phyloP scores from a whole-genome alignment of 2,888 invertebrate species.

The Lottia scabra region DNA sequence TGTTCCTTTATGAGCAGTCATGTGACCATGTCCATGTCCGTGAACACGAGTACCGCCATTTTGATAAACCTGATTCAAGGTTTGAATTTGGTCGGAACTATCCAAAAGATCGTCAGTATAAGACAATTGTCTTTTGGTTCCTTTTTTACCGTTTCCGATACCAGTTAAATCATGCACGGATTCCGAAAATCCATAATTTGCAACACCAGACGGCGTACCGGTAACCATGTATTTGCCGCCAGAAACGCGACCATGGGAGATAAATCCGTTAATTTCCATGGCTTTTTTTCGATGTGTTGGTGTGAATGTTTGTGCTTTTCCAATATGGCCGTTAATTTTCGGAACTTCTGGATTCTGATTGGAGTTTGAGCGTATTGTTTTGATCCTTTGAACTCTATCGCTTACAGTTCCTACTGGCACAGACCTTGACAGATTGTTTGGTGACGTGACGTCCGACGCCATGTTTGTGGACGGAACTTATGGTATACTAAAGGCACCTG shows the following conservation, averaged over 20 bases:
- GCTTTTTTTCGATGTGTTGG: not conserved
- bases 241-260: not conserved
- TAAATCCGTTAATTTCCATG: not conserved
- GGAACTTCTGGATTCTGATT: not conserved
- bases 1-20: conserved; percentile 6
- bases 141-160: not conserved
- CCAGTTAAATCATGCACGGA: not conserved
- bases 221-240: not conserved
- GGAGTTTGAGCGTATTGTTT: not conserved
- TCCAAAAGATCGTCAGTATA: not conserved
- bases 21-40: not conserved
- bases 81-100: not conserved
- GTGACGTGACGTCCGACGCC: too few relatives aligned
- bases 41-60: not conserved
- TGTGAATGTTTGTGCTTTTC: not conserved
- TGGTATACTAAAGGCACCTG: too few relatives aligned
- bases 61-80: not conserved
- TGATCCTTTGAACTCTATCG: not conserved
- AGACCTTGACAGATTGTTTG: not conserved
- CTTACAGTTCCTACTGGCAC: not conserved
- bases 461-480: too few relatives aligned
- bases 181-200: not conserved
- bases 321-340: not conserved
- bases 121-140: not conserved
- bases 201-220: not conserved